Evolutionary conservation across 53 echinoderm and acorn worm genomes (phyloP), one percentile per base, ranked within the genome.

Genomic region (Glandiceps talaboti): DNA sequence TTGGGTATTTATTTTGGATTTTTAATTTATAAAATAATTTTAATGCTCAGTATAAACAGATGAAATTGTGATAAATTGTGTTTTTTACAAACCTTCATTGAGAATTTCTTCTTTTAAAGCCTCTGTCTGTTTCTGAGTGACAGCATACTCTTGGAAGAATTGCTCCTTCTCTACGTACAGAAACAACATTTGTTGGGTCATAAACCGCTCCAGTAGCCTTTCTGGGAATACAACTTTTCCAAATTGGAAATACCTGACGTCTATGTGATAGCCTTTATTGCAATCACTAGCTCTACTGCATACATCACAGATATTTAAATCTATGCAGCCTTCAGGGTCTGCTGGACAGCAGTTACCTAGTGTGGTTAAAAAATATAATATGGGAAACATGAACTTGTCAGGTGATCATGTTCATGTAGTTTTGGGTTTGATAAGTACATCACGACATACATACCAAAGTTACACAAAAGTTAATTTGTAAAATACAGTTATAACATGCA

Each of bases 341-440:
- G 6, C 20, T 0, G 85, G 81, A 76, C 91, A 91, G 73, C 91
- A 91, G 28, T 88, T 80, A 28, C 91, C 89, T 89, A n/a, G n/a
- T n/a, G n/a, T n/a, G n/a, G n/a, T n/a, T n/a, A n/a, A n/a, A n/a
- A n/a, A n/a, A n/a, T n/a, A n/a, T n/a, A n/a, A n/a, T n/a, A n/a
- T n/a, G n/a, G n/a, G n/a, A n/a, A n/a, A n/a, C n/a, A n/a, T n/a
- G n/a, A n/a, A n/a, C n/a, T n/a, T n/a, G n/a, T n/a, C n/a, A n/a
- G n/a, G n/a, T n/a, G n/a, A n/a, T n/a, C n/a, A n/a, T n/a, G n/a
- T n/a, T n/a, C n/a, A n/a, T n/a, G n/a, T n/a, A n/a, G n/a, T n/a
- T n/a, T n/a, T n/a, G n/a, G n/a, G n/a, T n/a, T n/a, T n/a, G n/a
- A n/a, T n/a, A n/a, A n/a, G n/a, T n/a, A n/a, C n/a, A n/a, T n/a